Evolutionary conservation across 1,140 invertebrate species (phyloP).

Genomic region (Chlorops oryzae): DNA sequence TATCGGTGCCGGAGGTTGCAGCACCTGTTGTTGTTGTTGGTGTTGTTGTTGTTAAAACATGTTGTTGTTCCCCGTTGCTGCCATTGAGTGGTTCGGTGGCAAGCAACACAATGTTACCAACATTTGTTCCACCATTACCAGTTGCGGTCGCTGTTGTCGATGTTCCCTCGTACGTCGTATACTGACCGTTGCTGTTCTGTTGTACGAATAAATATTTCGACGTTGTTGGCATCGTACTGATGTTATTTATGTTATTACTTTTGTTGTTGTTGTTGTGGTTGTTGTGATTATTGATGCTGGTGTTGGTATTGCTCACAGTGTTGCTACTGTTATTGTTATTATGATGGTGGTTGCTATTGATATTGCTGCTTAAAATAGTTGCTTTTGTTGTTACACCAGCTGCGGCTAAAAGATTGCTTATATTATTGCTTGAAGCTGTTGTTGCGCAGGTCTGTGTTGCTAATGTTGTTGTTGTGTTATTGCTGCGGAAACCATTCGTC

Average conservation of each 20-base stretch:
- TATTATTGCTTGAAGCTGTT: conserved; percentile 7
- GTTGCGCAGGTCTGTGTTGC: conserved; percentile 9
- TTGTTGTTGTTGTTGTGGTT: conserved; percentile 12
- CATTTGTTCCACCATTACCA: background rate
- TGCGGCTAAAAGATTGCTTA: conserved; percentile 4
- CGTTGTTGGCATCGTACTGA: conserved; percentile 23
- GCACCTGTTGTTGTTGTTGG: conserved; percentile 21
- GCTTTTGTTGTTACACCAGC: conserved; percentile 3
- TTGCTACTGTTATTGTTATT: conserved; percentile 1
- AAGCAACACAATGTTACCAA: conserved; percentile 42
- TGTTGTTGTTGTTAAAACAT: background rate
- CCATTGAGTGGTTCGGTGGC: conserved; percentile 38
- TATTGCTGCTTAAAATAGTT: background rate
- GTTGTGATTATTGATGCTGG: conserved; percentile 1
- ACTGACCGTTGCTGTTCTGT: conserved; percentile 29
- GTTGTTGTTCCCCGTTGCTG: conserved; percentile 1
- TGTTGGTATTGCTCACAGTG: background rate
- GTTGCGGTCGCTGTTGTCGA: conserved; percentile 12
- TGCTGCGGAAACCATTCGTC: conserved; percentile 17
- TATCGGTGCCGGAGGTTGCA: conserved; percentile 22
- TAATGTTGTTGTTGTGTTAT: conserved; percentile 18
- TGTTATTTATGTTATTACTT: conserved; percentile 1
- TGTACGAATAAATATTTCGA: conserved; percentile 44
- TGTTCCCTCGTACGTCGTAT: conserved; percentile 30
- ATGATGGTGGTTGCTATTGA: background rate